A percentile compares a stretch with the other conserved stretches of the same genome.
Conservation (phyloP, 2,888 invertebrate species). For the Phortica magna region DNA sequence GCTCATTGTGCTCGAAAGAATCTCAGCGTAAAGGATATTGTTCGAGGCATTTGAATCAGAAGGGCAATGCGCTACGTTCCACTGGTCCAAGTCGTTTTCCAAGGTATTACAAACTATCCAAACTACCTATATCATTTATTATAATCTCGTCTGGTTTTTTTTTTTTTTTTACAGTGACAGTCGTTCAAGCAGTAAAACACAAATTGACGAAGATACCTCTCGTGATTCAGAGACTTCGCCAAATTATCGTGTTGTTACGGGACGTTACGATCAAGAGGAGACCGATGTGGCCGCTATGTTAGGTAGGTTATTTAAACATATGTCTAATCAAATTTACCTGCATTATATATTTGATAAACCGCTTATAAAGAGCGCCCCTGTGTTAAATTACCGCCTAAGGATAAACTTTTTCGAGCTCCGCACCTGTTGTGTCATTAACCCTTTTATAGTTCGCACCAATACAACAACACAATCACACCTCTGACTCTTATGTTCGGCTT, state of each 20-base stretch:
- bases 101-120: slow-evolving; percentile 61
- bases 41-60: slow-evolving; percentile 95
- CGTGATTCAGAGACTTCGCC: slow-evolving; percentile 93
- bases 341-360: not conserved
- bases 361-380: no score
- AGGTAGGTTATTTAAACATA: slow-evolving; percentile 80
- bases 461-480: not conserved
- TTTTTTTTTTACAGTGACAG: slow-evolving; percentile 71
- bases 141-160: slow-evolving; percentile 3
- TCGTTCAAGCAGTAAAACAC: slow-evolving; percentile 79
- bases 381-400: no score
- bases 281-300: slow-evolving; percentile 98
- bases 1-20: slow-evolving; percentile 97
- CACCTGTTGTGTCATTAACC: not conserved
- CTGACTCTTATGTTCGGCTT: not conserved
- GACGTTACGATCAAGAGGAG: slow-evolving; percentile 94
- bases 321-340: not conserved
- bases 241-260: slow-evolving; percentile 88
- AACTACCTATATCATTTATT: not conserved
- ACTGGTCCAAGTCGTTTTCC: slow-evolving; percentile 76
- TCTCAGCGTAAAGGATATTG: slow-evolving; percentile 98
- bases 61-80: slow-evolving; percentile 82
- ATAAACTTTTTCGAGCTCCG: no score
- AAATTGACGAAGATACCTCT: slow-evolving; percentile 90
- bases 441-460: not conserved